Evolutionary conservation across 37 sponge, comb jelly and placozoan genomes (phyloP), one percentile per base, ranked within the genome.

Genomic region (Halisarca cf. caerulea): DNA sequence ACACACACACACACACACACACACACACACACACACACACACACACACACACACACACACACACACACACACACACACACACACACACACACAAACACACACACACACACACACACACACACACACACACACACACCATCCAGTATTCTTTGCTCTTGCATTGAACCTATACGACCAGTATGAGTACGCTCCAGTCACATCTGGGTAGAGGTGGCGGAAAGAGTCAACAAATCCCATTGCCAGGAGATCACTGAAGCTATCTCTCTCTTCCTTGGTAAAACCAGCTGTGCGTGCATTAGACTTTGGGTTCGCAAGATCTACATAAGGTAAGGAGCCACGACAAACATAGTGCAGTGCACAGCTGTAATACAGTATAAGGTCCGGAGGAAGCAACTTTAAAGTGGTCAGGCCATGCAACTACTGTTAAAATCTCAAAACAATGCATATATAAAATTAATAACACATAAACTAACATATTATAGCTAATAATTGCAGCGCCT

Each of bases 151-250:
- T 20, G 82, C 84, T 7, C 96, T 54, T 1, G 94, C 90, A 35
- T 91, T 93, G 51, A 70, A 61, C 82, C 95, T 83, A 82, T 95
- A 92, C 0, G 92, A 88, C 98, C 98, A 98, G 89, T 91, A 98
- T 14, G 96, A 82, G 90, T 95, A 98, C 33, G 95, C 96, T 25
- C 89, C 89, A 0, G 57, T 68, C 73, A 24, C 66, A 58, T 95
- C 92, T 3, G 98, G 98, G 82, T 97, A 91, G 58, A 97, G 86
- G 78, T 90, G 89, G 3, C 98, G 89, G 82, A 89, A 97, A 6
- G 95, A 79, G 78, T 97, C 98, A 6, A 90, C 85, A 81, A 95
- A 97, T 2, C 95, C 98, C 53, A 74, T 66, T 51, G 75, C 70
- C 38, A 98, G 68, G 47, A 93, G 59, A 34, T 40, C 69, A 15